Evolutionary conservation across 2,888 invertebrate genomes (phyloP).

Genomic region (Nomada goodeniana): DNA sequence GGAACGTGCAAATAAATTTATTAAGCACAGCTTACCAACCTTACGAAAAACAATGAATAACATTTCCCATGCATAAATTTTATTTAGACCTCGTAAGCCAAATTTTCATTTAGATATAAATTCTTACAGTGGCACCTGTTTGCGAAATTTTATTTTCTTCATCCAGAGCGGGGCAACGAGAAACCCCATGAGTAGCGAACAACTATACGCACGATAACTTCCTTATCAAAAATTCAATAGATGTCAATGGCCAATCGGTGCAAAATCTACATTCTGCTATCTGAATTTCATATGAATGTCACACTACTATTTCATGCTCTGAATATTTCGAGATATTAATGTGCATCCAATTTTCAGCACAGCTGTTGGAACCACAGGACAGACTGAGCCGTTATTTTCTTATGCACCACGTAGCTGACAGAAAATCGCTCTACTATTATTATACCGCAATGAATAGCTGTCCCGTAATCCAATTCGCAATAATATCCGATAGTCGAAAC

Average conservation of each 20-base stretch:
- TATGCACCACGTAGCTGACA: background rate
- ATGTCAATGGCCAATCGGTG: background rate
- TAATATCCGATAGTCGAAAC: background rate
- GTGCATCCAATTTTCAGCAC: background rate
- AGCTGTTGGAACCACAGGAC: background rate
- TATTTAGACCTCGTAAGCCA: too few relatives aligned
- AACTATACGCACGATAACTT: background rate
- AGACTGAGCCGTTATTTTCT: background rate
- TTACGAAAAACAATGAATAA: too few relatives aligned
- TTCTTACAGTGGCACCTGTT: too few relatives aligned
- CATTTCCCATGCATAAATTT: too few relatives aligned
- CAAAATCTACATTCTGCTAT: background rate
- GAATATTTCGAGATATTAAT: background rate
- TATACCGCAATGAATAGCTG: background rate
- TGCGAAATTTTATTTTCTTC: too few relatives aligned
- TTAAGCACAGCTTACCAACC: background rate
- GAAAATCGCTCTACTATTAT: background rate
- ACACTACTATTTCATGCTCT: background rate
- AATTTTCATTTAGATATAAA: too few relatives aligned
- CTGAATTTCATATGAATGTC: too few relatives aligned
- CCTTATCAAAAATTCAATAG: background rate
- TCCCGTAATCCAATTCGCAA: background rate
- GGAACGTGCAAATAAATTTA: slow-evolving; percentile 1
- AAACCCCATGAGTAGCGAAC: too few relatives aligned
- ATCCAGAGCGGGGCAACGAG: too few relatives aligned